Conservation (phyloP, 2,113 vertebrate species). For the Boleophthalmus pectinirostris region DNA sequence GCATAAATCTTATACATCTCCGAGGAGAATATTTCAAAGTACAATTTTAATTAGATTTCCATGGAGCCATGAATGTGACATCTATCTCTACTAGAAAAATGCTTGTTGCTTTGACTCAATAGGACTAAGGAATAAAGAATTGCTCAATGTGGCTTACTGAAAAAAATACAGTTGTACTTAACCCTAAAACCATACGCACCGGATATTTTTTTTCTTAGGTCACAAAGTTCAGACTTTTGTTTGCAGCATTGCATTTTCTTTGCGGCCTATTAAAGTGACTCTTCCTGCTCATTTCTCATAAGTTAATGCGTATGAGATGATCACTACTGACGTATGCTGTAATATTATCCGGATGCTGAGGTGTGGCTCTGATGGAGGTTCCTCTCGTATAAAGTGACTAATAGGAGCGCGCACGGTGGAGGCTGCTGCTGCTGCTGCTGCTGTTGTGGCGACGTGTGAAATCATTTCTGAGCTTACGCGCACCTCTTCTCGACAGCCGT, state of each 20-base stretch:
- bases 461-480: slow-evolving; percentile 47
- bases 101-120: no score
- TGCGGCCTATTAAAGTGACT: background rate
- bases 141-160: no score
- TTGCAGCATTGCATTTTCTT: background rate
- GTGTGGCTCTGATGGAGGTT: slow-evolving; percentile 20
- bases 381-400: slow-evolving; percentile 15
- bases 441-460: slow-evolving; percentile 51
- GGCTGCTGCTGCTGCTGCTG: background rate
- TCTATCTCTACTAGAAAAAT: no score
- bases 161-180: no score
- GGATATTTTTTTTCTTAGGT: no score
- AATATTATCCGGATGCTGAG: slow-evolving; percentile 11
- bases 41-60: no score
- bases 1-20: no score
- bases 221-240: background rate
- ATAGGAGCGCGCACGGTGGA: slow-evolving; percentile 3
- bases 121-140: no score
- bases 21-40: no score
- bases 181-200: no score
- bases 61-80: no score
- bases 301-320: slow-evolving; percentile 10
- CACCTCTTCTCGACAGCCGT: slow-evolving; percentile 54
- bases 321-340: slow-evolving; percentile 10
- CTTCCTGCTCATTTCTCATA: background rate